Conservation (phyloP, 2,888 invertebrate species). For the Geophilus truncorum region DNA sequence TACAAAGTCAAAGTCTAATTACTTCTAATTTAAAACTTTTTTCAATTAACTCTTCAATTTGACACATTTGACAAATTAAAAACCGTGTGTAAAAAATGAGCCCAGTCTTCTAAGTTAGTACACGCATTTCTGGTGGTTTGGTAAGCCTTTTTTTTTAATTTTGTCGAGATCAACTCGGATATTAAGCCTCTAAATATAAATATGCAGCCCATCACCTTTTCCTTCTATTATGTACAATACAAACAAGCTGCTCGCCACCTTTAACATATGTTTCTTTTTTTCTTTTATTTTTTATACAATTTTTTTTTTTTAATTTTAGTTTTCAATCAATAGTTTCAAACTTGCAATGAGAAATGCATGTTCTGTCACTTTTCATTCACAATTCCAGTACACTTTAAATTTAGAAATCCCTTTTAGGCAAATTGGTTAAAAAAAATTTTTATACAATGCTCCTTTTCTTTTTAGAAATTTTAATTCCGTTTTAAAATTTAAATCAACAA, state of each 20-base stretch:
- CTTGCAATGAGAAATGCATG: no score
- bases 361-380: no score
- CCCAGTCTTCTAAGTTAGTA: not conserved
- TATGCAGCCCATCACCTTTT: not conserved
- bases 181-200: no score
- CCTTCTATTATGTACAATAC: not conserved
- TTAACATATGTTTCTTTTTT: not conserved
- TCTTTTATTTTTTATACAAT: not conserved
- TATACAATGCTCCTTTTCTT: no score
- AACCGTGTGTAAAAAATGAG: not conserved
- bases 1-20: not conserved
- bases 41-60: not conserved
- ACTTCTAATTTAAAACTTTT: not conserved
- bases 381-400: no score
- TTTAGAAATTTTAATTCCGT: no score
- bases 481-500: no score
- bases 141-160: not conserved
- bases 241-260: not conserved
- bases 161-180: not conserved
- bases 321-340: not conserved
- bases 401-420: no score
- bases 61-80: constrained; percentile 11
- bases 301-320: not conserved
- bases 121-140: not conserved
- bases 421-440: no score